A percentile compares a stretch with the other conserved stretches of the same genome.
These are phyloP conservation scores for Patiria pectinifera DNA, from an alignment of 53 echinoderm and acorn worm genomes.

Conservation along the genomic window DNA sequence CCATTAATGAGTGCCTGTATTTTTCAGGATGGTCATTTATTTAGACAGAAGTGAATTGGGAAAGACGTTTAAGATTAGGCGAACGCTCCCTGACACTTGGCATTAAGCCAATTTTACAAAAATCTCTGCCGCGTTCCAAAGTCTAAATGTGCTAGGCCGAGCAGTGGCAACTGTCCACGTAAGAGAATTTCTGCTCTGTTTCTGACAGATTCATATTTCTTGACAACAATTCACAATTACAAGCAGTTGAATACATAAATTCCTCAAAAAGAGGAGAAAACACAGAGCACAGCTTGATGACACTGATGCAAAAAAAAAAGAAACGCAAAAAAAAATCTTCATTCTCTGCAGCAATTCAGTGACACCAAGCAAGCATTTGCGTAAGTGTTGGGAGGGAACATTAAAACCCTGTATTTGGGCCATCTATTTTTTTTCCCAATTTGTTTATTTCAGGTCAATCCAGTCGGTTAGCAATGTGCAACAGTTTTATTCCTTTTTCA, in stretches of 20 bases:
- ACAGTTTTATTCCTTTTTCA: no score
- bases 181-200: background rate
- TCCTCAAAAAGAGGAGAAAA: no score
- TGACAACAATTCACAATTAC: background rate
- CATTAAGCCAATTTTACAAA: background rate
- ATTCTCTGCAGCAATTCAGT: no score
- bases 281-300: no score
- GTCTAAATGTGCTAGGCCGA: background rate
- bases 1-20: background rate
- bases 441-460: no score
- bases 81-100: background rate
- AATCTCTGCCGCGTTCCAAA: background rate
- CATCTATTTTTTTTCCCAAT: no score
- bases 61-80: background rate
- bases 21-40: background rate
- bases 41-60: background rate
- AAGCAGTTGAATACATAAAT: background rate
- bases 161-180: background rate
- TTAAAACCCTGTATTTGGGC: no score
- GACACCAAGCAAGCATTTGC: no score
- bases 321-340: no score
- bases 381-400: no score
- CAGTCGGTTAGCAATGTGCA: no score
- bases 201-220: background rate
- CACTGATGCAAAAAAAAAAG: no score